Base-by-base conservation (phyloP, 2,888 invertebrate genomes). In the Selenia dentaria region DNA sequence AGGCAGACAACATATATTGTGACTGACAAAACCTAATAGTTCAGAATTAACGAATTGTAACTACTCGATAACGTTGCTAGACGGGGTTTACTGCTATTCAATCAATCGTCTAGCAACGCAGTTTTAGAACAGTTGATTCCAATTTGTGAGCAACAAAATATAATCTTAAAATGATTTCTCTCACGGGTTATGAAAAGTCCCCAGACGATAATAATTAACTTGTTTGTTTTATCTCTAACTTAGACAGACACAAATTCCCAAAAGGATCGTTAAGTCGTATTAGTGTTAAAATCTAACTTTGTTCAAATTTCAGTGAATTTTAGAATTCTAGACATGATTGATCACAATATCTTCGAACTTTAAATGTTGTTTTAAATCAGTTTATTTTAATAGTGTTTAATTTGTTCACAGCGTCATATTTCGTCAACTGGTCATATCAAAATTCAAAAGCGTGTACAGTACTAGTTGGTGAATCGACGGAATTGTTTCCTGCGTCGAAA, bases 361-460 rank as follows among this genome's bases (percentile, higher is more conserved):
- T 38, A 11, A 5, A 8, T 11, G 37, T 31, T 38, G 4, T 35
- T 29, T 6, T 9, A 32, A 10, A 1, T 22, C 5, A 10, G 11
- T 18, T 6, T 12, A 28, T 33, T 22, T 5, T 6, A 28, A 22
- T 11, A 16, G 11, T 24, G 37, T 12, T 6, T 48, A 20, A 35
- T 57, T 74, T 79, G 64, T 76, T 64, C 62, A 62, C 92, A 96
- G 96, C 95, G 58, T 95, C 96, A 68, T 96, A 95, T 86, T 93
- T 96, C 67, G 92, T 96, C 70, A 95, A 95, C 85, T 96, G 95
- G 95, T 95, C 96, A 82, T 95, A 95, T 91, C 95, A 95, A 84
- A 95, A 94, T 70, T 92, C 96, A 60, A 95, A 95, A 80, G 94
- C 96, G 50, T 96, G 96, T 92, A 94, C 95, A 74, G 96, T 96